Evolutionary conservation across 2,888 invertebrate species (phyloP).

Genomic region (Linnaemya vulpina): DNA sequence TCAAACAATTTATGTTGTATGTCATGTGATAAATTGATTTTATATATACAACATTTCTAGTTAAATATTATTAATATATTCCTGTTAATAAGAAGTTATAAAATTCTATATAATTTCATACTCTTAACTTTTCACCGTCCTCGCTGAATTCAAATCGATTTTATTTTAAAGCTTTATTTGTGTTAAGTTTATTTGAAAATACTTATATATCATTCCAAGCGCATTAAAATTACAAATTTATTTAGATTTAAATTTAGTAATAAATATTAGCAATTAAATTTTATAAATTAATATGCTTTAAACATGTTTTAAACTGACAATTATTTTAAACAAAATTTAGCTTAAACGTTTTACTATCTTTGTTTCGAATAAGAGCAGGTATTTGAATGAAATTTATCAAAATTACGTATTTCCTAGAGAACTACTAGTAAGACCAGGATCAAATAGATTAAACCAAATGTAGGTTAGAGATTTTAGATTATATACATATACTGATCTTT

Average conservation of each 20-base stretch:
- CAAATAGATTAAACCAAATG: background rate
- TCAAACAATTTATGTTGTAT: slow-evolving; percentile 47
- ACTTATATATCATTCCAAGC: background rate
- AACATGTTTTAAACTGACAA: slow-evolving; percentile 43
- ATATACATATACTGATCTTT: background rate
- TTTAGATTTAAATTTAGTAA: slow-evolving; percentile 20
- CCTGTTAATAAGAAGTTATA: slow-evolving; percentile 1
- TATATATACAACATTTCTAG: slow-evolving; percentile 45
- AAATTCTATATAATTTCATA: slow-evolving; percentile 31
- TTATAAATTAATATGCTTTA: slow-evolving; percentile 44
- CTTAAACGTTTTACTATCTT: slow-evolving; percentile 1
- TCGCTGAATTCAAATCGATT: slow-evolving; percentile 52
- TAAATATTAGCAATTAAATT: slow-evolving; percentile 3
- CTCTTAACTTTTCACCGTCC: slow-evolving; percentile 61
- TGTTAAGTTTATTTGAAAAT: slow-evolving; percentile 20
- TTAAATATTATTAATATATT: slow-evolving; percentile 44
- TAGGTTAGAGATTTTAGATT: slow-evolving; percentile 22
- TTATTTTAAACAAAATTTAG: slow-evolving; percentile 28
- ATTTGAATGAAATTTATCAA: slow-evolving; percentile 1
- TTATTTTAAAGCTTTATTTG: slow-evolving; percentile 62
- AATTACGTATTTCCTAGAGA: slow-evolving; percentile 11
- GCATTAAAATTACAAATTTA: slow-evolving; percentile 15
- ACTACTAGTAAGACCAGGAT: slow-evolving; percentile 8
- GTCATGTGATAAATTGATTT: slow-evolving; percentile 62
- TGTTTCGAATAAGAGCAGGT: background rate